Evolutionary conservation across 2,888 invertebrate species (phyloP), one percentile per base, ranked within the genome.

Genomic region (Aplocera efformata): DNA sequence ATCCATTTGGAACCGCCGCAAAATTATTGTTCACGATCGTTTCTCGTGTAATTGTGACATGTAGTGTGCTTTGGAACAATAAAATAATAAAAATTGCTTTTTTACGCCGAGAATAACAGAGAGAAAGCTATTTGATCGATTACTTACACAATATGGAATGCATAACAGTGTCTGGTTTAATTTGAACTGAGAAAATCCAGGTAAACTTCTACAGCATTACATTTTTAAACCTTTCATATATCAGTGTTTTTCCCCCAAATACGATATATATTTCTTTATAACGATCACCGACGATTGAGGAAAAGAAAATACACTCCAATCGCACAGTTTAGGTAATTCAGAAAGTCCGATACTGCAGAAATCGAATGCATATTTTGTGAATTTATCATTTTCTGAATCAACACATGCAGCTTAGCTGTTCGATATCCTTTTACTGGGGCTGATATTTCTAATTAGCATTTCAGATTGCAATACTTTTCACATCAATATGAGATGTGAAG

Each of bases 1-100:
- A 69, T 63, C 61, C 61, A 70, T 71, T 65, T n/a, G n/a, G n/a
- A n/a, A 60, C 61, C 56, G 63, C 62, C 54, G 63, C 61, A 70
- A 67, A 75, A 72, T 69, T 65, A 68, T 70, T 70, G 69, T 50
- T 63, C 73, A 74, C 74, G 72, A 65, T 67, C 64, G 63, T 62
- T 65, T 78, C 66, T 69, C 79, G 76, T 81, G 83, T 79, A 84
- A 84, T 57, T 58, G 62, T 85, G 83, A 83, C 83, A 76, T 79
- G 65, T 74, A 64, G 64, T 76, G 72, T 76, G 72, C 67, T 72
- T 71, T 71, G 63, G 57, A 71, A 71, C 67, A 70, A 72, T 79
- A 75, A 77, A 79, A 74, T 70, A 54, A 63, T 67, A 68, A 65
- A 63, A 81, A 82, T 75, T 75, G 64, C 65, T 42, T 40, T 50